A percentile compares a stretch with the other conserved stretches of the same genome.
These are phyloP conservation scores for Ameiurus melas DNA, from an alignment of 2,113 vertebrate genomes.

Conservation along the genomic window DNA sequence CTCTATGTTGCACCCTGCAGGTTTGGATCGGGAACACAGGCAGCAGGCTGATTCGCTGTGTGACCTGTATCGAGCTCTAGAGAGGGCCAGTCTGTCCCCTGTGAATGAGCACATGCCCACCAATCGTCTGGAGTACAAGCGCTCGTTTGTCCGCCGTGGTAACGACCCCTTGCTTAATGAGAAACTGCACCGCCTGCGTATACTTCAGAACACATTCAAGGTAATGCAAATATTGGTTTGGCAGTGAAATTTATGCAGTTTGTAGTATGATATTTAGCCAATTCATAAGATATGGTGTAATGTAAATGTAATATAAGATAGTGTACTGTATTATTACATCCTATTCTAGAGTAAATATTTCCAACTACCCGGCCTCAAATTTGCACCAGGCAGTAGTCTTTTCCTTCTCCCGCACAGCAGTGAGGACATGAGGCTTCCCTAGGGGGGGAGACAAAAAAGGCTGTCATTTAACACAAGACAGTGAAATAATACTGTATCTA, in stretches of 20 bases:
- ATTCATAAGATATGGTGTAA: too few species aligned
- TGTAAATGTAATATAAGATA: background rate
- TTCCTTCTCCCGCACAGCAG: background rate
- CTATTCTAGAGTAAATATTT: background rate
- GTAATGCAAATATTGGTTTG: conserved; percentile 68
- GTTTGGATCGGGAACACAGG: conserved; percentile 72
- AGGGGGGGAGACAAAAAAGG: background rate
- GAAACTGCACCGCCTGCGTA: conserved; percentile 92
- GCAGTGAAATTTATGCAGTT: background rate
- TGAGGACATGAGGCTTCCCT: background rate
- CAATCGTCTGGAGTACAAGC: conserved; percentile 91
- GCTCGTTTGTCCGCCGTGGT: conserved; percentile 90
- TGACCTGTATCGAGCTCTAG: conserved; percentile 93
- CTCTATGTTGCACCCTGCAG: conserved; percentile 50
- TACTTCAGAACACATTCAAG: conserved; percentile 97
- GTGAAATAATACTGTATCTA: background rate
- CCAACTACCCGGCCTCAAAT: background rate
- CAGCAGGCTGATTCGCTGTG: conserved; percentile 87
- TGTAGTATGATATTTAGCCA: background rate
- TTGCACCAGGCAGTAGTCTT: background rate
- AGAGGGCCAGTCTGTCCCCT: conserved; percentile 88
- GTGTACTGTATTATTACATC: background rate
- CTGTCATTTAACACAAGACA: background rate
- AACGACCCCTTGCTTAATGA: conserved; percentile 94
- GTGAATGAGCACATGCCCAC: conserved; percentile 85